These are phyloP conservation scores for Melanerpes aurifrons DNA, from an alignment of 2,113 vertebrate genomes.

Conservation along the genomic window DNA sequence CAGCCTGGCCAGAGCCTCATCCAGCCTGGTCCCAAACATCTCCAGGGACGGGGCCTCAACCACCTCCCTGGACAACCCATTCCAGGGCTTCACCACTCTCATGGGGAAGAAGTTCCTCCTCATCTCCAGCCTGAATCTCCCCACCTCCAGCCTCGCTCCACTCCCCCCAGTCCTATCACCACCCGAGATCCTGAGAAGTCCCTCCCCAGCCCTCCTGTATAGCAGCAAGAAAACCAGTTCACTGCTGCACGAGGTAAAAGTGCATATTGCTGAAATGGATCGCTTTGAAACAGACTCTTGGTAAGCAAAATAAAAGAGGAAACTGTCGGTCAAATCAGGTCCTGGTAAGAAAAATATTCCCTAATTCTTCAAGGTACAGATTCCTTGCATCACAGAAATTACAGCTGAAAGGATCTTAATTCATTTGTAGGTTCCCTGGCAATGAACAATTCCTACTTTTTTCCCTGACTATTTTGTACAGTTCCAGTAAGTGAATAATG, in stretches of 20 bases:
- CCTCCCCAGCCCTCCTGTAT: no score
- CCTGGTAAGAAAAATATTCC: not conserved
- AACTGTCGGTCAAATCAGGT: not conserved
- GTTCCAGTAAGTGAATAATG: not conserved
- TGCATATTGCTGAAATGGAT: not conserved
- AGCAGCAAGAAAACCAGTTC: not conserved
- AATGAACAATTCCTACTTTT: not conserved
- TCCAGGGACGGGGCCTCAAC: no score
- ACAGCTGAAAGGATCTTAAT: not conserved
- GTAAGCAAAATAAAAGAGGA: not conserved
- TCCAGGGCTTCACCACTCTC: no score
- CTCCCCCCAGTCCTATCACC: no score
- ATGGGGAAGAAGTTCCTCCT: no score
- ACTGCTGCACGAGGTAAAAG: not conserved
- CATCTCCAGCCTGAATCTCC: no score
- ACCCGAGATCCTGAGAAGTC: no score
- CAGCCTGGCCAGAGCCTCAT: no score
- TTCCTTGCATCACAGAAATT: not conserved
- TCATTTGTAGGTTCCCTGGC: not conserved
- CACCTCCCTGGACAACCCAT: no score
- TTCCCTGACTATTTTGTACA: not conserved
- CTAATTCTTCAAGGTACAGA: not conserved
- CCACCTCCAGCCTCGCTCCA: no score
- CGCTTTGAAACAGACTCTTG: not conserved
- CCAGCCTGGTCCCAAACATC: no score